Evolutionary conservation across 1,140 invertebrate genomes (phyloP).

Genomic region (Cyclargus thomasi): DNA sequence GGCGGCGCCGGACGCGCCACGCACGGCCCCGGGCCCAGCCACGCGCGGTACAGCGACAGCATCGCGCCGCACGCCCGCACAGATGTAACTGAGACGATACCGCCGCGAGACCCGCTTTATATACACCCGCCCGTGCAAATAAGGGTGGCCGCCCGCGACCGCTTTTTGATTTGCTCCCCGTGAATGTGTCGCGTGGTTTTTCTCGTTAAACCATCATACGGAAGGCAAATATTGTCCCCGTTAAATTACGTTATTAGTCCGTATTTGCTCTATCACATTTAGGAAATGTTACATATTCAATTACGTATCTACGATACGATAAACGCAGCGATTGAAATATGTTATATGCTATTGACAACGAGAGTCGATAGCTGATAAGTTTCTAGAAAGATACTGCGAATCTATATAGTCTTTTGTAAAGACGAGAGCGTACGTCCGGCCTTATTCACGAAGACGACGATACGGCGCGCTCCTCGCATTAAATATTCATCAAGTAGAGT

Average conservation of each 20-base stretch:
- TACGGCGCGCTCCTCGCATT: neutral
- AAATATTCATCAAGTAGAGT: conserved; percentile 9
- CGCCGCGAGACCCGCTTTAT: conserved; percentile 29
- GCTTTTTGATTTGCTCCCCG: neutral
- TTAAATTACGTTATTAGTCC: neutral
- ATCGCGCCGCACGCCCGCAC: conserved; percentile 48
- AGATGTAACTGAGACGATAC: conserved; percentile 41
- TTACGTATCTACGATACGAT: neutral
- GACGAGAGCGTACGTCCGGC: conserved; percentile 24
- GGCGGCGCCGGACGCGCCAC: conserved; percentile 62
- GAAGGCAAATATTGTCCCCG: neutral
- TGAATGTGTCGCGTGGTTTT: neutral
- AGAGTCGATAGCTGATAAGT: neutral
- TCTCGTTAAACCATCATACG: neutral
- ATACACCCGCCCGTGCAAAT: conserved; percentile 29
- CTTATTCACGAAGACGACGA: neutral
- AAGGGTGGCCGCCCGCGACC: neutral
- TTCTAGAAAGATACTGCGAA: neutral
- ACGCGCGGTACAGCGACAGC: conserved; percentile 82
- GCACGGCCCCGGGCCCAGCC: conserved; percentile 71
- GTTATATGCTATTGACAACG: neutral
- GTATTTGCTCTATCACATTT: too few relatives aligned
- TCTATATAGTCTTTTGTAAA: neutral
- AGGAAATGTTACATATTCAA: neutral
- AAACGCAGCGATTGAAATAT: neutral